phyloP scores from a whole-genome alignment of 2,797 vertebrate species.

The Mycteria americana region DNA sequence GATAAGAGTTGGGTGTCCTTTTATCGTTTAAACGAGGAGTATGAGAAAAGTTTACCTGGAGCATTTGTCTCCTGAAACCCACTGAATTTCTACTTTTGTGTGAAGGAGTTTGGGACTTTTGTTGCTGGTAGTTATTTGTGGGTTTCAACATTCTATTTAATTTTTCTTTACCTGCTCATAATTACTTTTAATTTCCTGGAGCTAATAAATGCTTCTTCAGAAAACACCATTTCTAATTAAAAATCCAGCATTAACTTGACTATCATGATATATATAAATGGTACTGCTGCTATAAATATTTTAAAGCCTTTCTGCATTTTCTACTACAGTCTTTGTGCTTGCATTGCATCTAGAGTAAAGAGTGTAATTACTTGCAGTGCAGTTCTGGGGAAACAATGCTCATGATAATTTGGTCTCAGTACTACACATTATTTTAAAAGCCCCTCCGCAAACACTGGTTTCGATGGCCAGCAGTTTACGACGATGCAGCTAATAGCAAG shows the following conservation, averaged over 20 bases:
- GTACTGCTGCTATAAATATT: background rate
- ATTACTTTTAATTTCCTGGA: background rate
- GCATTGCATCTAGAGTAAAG: background rate
- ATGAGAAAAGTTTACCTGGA: background rate
- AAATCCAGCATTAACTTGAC: background rate
- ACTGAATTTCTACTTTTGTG: background rate
- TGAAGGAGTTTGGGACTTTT: background rate
- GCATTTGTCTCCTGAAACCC: background rate
- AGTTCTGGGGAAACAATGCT: background rate
- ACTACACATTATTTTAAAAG: background rate
- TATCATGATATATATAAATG: background rate
- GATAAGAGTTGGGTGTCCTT: background rate
- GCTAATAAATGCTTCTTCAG: background rate
- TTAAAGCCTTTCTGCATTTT: background rate
- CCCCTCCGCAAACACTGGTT: background rate
- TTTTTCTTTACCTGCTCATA: background rate
- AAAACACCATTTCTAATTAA: background rate
- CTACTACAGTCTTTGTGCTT: background rate
- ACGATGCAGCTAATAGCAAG: background rate
- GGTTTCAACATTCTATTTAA: background rate
- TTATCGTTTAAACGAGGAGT: background rate
- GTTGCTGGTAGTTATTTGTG: background rate
- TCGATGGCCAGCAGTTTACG: slow-evolving; percentile 9
- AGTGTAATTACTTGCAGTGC: background rate
- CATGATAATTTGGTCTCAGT: slow-evolving; percentile 23